phyloP scores from a whole-genome alignment of 2,888 invertebrate genomes.

The Smittia aterrima region DNA sequence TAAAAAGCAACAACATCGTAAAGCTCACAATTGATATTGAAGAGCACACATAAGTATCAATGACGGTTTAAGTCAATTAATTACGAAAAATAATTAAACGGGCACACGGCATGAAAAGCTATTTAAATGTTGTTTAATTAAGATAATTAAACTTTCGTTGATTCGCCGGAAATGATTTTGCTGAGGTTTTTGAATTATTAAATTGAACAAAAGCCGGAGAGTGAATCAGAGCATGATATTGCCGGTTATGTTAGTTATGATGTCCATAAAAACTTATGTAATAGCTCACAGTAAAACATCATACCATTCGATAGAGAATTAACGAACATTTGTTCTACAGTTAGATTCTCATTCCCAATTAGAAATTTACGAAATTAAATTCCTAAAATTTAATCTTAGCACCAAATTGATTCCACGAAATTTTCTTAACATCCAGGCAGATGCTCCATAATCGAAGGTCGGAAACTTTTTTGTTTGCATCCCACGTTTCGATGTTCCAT shows the following conservation, averaged over 20 bases:
- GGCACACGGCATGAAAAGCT: background rate
- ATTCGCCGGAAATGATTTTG: conserved; percentile 2
- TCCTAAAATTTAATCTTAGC: too few species aligned
- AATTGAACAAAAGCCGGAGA: background rate
- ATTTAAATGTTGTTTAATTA: conserved; percentile 27
- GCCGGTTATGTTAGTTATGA: background rate
- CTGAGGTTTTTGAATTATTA: conserved; percentile 27
- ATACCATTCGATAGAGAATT: background rate
- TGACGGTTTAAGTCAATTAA: conserved; percentile 11
- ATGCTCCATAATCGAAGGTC: too few species aligned
- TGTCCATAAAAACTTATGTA: background rate
- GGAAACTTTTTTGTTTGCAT: too few species aligned
- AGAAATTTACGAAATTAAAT: too few species aligned
- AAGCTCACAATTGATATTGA: background rate
- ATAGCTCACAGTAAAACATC: background rate
- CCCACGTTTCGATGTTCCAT: too few species aligned
- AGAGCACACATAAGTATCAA: background rate
- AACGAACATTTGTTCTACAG: background rate
- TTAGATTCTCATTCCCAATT: too few species aligned
- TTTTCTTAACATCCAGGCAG: too few species aligned
- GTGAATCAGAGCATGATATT: background rate
- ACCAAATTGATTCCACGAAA: too few species aligned
- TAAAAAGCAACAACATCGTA: background rate
- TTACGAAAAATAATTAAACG: conserved; percentile 22
- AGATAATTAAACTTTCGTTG: conserved; percentile 8